phyloP scores from a whole-genome alignment of 2,888 invertebrate species.

The Mantis religiosa region DNA sequence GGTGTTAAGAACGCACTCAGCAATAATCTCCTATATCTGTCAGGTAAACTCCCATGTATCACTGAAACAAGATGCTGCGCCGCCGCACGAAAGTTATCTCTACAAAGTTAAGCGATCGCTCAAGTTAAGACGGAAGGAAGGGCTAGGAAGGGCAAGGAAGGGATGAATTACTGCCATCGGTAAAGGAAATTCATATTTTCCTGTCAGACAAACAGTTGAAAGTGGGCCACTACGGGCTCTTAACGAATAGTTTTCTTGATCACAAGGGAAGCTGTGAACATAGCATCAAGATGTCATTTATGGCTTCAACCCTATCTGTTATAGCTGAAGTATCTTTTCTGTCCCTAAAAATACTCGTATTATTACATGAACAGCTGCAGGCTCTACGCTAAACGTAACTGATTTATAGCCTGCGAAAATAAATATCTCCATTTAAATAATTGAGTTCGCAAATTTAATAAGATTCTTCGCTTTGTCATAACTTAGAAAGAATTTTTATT shows the following conservation, averaged over 20 bases:
- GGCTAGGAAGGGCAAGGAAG: neutral
- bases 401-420: no score
- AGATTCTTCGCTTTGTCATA: no score
- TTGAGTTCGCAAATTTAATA: no score
- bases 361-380: no score
- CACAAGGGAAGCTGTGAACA: no score
- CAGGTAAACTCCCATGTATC: neutral
- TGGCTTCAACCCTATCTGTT: no score
- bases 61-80: neutral
- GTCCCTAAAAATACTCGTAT: no score
- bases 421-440: no score
- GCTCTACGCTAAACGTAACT: no score
- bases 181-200: neutral
- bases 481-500: no score
- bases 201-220: neutral
- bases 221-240: neutral
- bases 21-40: neutral
- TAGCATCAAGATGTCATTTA: no score
- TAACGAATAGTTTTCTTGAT: neutral
- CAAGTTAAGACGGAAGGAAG: neutral
- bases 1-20: neutral
- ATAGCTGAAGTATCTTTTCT: no score
- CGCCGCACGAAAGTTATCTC: neutral
- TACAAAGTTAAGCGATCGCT: neutral
- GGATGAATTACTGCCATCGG: neutral